Evolutionary conservation across 2,888 invertebrate genomes (phyloP).

Genomic region (Taphrorychus bicolor): DNA sequence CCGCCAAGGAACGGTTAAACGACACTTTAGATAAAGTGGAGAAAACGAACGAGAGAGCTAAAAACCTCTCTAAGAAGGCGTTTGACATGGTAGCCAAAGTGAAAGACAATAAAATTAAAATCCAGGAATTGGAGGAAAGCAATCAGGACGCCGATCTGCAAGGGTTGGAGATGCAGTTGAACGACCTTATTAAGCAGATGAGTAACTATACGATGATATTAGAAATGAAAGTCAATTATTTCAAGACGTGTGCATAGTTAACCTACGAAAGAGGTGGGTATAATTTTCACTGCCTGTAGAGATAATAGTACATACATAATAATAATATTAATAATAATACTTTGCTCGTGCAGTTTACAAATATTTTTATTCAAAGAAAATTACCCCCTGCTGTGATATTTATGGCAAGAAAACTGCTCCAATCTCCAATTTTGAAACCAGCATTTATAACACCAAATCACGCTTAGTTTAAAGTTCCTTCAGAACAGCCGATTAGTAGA

Average conservation of each 20-base stretch:
- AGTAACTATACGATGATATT: constrained; percentile 67
- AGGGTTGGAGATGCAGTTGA: constrained; percentile 67
- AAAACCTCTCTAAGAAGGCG: constrained; percentile 78
- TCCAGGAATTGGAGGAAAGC: constrained; percentile 52
- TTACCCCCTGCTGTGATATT: constrained; percentile 35
- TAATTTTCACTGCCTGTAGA: constrained; percentile 30
- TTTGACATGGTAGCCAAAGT: constrained; percentile 74
- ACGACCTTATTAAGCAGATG: constrained; percentile 69
- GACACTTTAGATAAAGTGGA: constrained; percentile 78
- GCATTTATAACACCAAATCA: not conserved
- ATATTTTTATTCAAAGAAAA: constrained; percentile 23
- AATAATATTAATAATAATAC: not conserved
- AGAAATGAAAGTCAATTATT: constrained; percentile 67
- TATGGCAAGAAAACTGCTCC: constrained; percentile 26
- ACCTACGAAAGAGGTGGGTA: not conserved
- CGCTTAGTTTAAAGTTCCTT: constrained; percentile 12
- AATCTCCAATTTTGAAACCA: constrained; percentile 9
- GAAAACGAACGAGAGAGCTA: constrained; percentile 79
- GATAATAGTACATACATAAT: too few relatives aligned
- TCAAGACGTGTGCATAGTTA: constrained; percentile 64
- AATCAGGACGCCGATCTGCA: constrained; percentile 58
- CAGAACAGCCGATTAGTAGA: constrained; percentile 6
- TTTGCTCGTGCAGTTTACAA: constrained; percentile 2
- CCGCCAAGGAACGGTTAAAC: constrained; percentile 74
- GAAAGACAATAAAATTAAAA: constrained; percentile 53